A percentile compares a stretch with the other conserved stretches of the same genome.
Conservation (phyloP, 2,113 vertebrate genomes). For the Aptenodytes forsteri region DNA sequence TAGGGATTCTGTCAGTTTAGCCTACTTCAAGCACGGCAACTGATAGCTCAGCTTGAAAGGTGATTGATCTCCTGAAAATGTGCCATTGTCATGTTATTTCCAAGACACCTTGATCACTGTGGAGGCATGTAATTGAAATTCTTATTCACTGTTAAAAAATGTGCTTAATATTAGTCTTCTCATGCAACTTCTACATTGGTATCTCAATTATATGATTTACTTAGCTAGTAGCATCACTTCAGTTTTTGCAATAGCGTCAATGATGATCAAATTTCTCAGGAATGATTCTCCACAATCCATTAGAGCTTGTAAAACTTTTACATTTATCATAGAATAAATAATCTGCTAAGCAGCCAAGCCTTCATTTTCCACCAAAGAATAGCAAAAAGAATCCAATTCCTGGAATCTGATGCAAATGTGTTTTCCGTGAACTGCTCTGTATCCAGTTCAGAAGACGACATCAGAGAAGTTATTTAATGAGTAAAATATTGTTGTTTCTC, state of each 20-base stretch:
- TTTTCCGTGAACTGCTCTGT: conserved; percentile 36
- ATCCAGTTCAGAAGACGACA: not conserved
- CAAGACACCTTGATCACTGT: not conserved
- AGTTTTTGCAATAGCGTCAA: conserved; percentile 60
- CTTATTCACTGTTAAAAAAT: not conserved
- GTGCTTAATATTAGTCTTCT: not conserved
- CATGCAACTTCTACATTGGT: not conserved
- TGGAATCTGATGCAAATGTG: conserved; percentile 51
- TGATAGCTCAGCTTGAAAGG: not conserved
- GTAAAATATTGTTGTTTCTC: conserved; percentile 52
- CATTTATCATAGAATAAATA: conserved; percentile 59
- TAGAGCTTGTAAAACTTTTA: conserved; percentile 59
- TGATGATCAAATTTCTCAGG: conserved; percentile 71
- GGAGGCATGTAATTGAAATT: not conserved
- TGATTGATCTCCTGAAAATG: not conserved
- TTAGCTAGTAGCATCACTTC: conserved; percentile 52
- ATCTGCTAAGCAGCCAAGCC: conserved; percentile 64
- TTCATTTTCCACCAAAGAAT: conserved; percentile 65
- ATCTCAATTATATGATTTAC: not conserved
- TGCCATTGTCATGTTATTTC: not conserved
- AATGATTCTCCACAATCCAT: conserved; percentile 58
- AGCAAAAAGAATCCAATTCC: conserved; percentile 27
- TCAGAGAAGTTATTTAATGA: conserved; percentile 42
- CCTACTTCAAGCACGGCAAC: not conserved
- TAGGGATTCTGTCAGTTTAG: not conserved